Conservation (phyloP, 1,140 invertebrate species). For the Philotrypesis tridentata region DNA sequence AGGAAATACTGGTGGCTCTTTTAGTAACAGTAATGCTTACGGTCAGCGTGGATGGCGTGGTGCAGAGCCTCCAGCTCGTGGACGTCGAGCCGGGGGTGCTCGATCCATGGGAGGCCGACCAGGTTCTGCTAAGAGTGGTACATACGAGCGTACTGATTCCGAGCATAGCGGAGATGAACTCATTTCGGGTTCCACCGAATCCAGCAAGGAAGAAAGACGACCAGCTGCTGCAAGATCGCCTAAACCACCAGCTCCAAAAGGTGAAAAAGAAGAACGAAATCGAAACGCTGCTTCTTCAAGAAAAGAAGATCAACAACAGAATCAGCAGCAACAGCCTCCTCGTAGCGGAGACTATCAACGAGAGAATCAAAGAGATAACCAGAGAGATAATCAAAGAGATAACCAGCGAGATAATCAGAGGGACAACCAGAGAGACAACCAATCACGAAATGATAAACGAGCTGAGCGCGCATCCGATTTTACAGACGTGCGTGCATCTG, state of each 20-base stretch:
- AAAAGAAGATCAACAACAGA: constrained; percentile 31
- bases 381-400: no score
- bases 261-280: constrained; percentile 77
- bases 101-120: constrained; percentile 60
- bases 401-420: no score
- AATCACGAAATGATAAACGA: constrained; percentile 4
- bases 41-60: constrained; percentile 61
- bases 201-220: constrained; percentile 71
- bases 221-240: constrained; percentile 65
- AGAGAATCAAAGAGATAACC: neutral
- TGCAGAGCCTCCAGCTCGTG: constrained; percentile 48
- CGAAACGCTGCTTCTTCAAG: constrained; percentile 58
- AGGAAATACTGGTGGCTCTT: constrained; percentile 56
- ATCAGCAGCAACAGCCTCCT: neutral
- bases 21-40: constrained; percentile 59
- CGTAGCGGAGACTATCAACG: neutral
- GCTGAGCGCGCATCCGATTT: neutral
- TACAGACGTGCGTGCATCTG: constrained; percentile 13
- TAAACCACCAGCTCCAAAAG: constrained; percentile 69
- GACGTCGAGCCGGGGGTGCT: constrained; percentile 64
- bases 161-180: constrained; percentile 77
- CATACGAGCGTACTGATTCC: constrained; percentile 75
- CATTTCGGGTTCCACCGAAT: constrained; percentile 73
- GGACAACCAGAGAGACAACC: neutral
- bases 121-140: constrained; percentile 66